A percentile compares a stretch with the other conserved stretches of the same genome.
Evolutionary conservation across 2,113 vertebrate species (phyloP).

Genomic region (Rynchops niger): DNA sequence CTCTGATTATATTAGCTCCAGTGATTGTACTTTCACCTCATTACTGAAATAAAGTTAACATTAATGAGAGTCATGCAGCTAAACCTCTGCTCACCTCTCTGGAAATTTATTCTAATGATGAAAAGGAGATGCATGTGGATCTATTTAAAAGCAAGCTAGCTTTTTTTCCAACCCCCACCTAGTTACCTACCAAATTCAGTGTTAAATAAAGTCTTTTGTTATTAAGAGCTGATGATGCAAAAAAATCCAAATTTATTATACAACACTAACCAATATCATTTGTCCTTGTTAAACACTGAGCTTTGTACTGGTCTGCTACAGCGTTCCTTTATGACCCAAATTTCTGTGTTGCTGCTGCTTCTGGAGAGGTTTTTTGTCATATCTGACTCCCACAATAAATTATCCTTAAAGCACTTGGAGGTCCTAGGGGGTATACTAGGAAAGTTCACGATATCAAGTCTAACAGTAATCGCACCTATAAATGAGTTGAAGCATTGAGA

Average conservation of each 20-base stretch:
- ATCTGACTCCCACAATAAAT: background rate
- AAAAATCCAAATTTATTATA: background rate
- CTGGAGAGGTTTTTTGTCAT: background rate
- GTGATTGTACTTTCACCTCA: slow-evolving; percentile 75
- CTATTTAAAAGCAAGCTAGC: slow-evolving; percentile 42
- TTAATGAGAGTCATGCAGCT: slow-evolving; percentile 77
- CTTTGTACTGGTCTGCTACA: background rate
- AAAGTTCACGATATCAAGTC: background rate
- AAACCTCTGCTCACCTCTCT: slow-evolving; percentile 65
- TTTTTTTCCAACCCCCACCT: background rate
- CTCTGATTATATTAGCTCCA: slow-evolving; percentile 71
- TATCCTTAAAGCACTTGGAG: background rate
- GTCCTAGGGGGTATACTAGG: background rate
- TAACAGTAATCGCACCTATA: background rate
- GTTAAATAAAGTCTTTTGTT: background rate
- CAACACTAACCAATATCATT: background rate
- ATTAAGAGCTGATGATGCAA: background rate
- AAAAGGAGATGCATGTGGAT: slow-evolving; percentile 68
- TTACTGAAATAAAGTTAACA: slow-evolving; percentile 77
- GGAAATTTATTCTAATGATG: slow-evolving; percentile 71
- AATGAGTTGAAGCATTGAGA: background rate
- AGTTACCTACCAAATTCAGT: background rate
- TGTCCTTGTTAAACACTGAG: background rate
- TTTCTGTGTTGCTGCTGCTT: background rate
- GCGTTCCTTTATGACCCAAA: background rate